Conservation (phyloP, 2,888 invertebrate genomes). For the Melieria picta region DNA sequence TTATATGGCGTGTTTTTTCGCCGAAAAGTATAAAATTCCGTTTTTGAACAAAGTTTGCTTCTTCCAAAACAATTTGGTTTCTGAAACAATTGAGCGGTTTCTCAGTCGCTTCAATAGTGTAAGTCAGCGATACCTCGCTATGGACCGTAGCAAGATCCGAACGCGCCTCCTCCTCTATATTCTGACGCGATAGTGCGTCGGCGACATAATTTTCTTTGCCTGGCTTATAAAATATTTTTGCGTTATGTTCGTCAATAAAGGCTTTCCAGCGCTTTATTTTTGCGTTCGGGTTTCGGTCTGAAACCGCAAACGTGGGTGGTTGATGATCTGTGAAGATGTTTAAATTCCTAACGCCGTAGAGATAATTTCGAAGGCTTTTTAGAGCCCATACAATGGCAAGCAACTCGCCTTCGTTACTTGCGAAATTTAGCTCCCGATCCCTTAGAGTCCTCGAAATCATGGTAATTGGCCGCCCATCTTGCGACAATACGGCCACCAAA, state of each 20-base stretch:
- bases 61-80: slow-evolving; percentile 43
- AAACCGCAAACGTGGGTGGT: slow-evolving; percentile 14
- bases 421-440: slow-evolving; percentile 27
- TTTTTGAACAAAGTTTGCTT: not conserved
- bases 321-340: slow-evolving; percentile 17
- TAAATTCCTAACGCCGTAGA: slow-evolving; percentile 14
- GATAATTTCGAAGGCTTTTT: slow-evolving; percentile 17
- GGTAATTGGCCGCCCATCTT: slow-evolving; percentile 29
- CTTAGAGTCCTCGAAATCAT: slow-evolving; percentile 28
- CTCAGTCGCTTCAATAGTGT: slow-evolving; percentile 41
- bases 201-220: slow-evolving; percentile 28
- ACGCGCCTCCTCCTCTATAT: not conserved
- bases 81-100: slow-evolving; percentile 44
- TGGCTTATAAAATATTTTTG: slow-evolving; percentile 8
- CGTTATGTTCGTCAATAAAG: slow-evolving; percentile 12
- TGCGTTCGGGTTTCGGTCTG: not conserved
- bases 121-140: slow-evolving; percentile 38
- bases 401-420: slow-evolving; percentile 23
- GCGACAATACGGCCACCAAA: slow-evolving; percentile 35
- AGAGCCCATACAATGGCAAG: slow-evolving; percentile 26
- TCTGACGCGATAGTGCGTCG: slow-evolving; percentile 26
- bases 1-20: slow-evolving; percentile 7
- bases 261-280: slow-evolving; percentile 11
- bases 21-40: not conserved
- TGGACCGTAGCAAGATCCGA: slow-evolving; percentile 13